These are phyloP conservation scores for Melieria picta DNA, from an alignment of 2,888 invertebrate species.

Conservation along the genomic window DNA sequence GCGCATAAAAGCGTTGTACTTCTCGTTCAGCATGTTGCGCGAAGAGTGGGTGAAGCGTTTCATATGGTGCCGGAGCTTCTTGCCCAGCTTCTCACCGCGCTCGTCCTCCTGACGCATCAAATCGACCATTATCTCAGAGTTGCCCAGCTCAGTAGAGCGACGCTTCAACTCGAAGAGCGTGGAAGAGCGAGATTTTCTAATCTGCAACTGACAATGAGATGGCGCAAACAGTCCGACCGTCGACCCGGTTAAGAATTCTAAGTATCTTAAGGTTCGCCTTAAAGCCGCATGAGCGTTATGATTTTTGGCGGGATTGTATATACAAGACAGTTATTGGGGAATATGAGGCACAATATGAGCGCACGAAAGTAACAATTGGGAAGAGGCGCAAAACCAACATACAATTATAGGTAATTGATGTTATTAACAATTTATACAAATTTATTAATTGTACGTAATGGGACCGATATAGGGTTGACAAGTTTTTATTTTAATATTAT, in stretches of 20 bases:
- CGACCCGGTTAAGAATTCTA: constrained; percentile 71
- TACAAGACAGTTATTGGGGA: neutral
- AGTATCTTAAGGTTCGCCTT: constrained; percentile 67
- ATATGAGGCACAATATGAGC: neutral
- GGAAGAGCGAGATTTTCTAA: constrained; percentile 47
- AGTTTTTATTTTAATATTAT: neutral
- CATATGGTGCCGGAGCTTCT: constrained; percentile 70
- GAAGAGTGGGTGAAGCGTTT: constrained; percentile 74
- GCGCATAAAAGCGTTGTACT: constrained; percentile 71
- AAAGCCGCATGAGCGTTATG: neutral
- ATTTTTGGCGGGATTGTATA: too few species aligned
- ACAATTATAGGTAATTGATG: neutral
- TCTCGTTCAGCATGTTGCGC: constrained; percentile 72
- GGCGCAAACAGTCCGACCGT: constrained; percentile 39
- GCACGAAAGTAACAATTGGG: neutral
- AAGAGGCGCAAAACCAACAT: neutral
- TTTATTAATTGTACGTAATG: neutral
- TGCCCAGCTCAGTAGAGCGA: constrained; percentile 43
- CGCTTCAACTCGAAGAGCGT: constrained; percentile 52
- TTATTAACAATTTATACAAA: neutral
- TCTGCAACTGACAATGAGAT: constrained; percentile 48
- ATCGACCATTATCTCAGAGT: constrained; percentile 63
- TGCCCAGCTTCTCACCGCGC: constrained; percentile 68
- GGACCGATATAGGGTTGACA: too few species aligned
- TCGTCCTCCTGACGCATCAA: constrained; percentile 72